A percentile compares a stretch with the other conserved stretches of the same genome.
These are phyloP conservation scores for Drosophila micromelanica DNA, from an alignment of 1,140 invertebrate genomes.

Conservation along the genomic window DNA sequence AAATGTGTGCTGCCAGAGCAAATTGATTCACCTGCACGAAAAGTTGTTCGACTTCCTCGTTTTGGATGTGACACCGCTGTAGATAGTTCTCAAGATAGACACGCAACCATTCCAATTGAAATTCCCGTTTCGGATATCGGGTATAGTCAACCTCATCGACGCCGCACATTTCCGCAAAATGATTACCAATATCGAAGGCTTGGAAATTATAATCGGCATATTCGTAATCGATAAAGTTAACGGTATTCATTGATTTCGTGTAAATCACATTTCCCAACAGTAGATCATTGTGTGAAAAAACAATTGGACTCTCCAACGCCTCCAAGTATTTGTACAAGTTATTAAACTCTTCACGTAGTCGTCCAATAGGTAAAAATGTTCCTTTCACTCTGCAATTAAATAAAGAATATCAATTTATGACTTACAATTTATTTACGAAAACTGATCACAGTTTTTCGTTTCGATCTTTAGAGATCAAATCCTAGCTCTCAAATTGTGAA, in stretches of 20 bases:
- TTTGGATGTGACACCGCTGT: slow-evolving; percentile 83
- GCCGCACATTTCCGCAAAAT: slow-evolving; percentile 99
- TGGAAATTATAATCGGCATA: slow-evolving; percentile 98
- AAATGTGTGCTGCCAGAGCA: slow-evolving; percentile 92
- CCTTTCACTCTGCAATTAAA: slow-evolving; percentile 87
- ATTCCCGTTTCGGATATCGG: slow-evolving; percentile 91
- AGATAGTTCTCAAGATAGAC: slow-evolving; percentile 90
- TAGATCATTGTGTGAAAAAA: slow-evolving; percentile 99
- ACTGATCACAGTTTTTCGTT: too few species aligned
- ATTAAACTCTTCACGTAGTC: slow-evolving; percentile 89
- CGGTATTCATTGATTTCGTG: slow-evolving; percentile 88
- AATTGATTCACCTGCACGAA: slow-evolving; percentile 93
- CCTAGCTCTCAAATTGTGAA: too few species aligned
- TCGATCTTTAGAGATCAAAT: too few species aligned
- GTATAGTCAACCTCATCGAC: slow-evolving; percentile 90
- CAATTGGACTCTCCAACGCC: slow-evolving; percentile 90
- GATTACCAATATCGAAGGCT: slow-evolving; percentile 98
- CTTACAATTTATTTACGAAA: too few species aligned
- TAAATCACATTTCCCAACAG: slow-evolving; percentile 97
- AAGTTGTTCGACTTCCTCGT: slow-evolving; percentile 88
- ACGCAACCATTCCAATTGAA: slow-evolving; percentile 93
- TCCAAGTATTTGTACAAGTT: slow-evolving; percentile 88
- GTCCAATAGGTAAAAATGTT: slow-evolving; percentile 88
- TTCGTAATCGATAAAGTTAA: slow-evolving; percentile 99
- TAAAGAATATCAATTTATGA: not conserved